phyloP scores from a whole-genome alignment of 2,797 vertebrate species.

The Eospalax fontanierii region DNA sequence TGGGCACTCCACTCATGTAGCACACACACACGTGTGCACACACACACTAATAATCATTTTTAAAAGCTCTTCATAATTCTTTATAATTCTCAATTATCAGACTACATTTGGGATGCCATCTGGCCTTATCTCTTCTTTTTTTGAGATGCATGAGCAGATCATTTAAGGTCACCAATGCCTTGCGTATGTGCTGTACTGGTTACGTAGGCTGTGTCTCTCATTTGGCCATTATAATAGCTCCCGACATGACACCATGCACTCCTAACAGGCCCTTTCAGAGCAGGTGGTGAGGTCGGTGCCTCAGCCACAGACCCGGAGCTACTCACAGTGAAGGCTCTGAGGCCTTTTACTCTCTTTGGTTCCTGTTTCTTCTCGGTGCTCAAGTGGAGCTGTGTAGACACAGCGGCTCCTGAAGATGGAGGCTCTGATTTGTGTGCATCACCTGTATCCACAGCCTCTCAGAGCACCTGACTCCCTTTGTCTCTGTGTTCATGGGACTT shows the following conservation, averaged over 20 bases:
- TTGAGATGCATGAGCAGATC: background rate
- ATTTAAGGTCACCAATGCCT: background rate
- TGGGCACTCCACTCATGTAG: too few relatives aligned
- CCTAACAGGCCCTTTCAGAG: background rate
- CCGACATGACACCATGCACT: background rate
- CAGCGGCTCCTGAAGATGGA: background rate
- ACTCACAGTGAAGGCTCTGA: background rate
- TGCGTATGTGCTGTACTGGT: background rate
- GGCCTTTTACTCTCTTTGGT: background rate
- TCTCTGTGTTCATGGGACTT: background rate
- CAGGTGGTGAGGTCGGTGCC: background rate
- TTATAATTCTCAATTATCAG: background rate
- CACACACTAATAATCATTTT: background rate
- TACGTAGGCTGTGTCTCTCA: background rate
- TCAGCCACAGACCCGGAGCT: background rate
- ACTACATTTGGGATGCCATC: background rate
- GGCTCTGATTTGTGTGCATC: background rate
- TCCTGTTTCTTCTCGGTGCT: background rate
- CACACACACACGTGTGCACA: background rate
- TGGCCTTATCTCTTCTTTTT: background rate
- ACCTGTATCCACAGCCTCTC: background rate
- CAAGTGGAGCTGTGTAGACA: background rate
- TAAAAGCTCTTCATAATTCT: constrained; percentile 23
- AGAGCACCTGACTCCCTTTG: background rate
- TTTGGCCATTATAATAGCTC: background rate